These are phyloP conservation scores for Bathybates hornii DNA, from an alignment of 2,113 vertebrate genomes.

Conservation along the genomic window DNA sequence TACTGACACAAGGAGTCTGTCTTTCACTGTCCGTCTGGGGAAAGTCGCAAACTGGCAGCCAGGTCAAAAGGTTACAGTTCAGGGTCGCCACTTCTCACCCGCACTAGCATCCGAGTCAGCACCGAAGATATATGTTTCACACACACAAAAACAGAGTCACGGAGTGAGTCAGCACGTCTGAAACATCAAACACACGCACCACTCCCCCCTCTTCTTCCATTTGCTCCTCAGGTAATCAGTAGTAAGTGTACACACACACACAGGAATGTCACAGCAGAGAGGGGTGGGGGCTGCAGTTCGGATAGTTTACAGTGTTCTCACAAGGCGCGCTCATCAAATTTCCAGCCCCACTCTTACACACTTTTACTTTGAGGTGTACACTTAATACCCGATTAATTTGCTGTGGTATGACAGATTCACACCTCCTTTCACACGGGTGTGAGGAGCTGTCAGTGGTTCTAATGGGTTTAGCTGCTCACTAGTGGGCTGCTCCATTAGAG, in stretches of 20 bases:
- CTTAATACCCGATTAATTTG: slow-evolving; percentile 58
- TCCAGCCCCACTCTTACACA: slow-evolving; percentile 24
- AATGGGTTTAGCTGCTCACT: slow-evolving; percentile 50
- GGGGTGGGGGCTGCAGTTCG: slow-evolving; percentile 21
- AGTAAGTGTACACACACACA: slow-evolving; percentile 9
- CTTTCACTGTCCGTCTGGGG: slow-evolving; percentile 20
- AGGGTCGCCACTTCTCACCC: slow-evolving; percentile 39
- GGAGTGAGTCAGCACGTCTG: slow-evolving; percentile 13
- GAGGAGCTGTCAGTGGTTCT: slow-evolving; percentile 45
- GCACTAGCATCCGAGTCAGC: slow-evolving; percentile 34
- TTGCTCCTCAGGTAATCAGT: slow-evolving; percentile 52
- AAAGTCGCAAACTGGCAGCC: slow-evolving; percentile 29
- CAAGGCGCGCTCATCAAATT: slow-evolving; percentile 36
- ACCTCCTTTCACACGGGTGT: slow-evolving; percentile 30
- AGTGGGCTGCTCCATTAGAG: slow-evolving; percentile 16
- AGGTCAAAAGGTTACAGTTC: slow-evolving; percentile 48
- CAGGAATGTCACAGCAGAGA: slow-evolving; percentile 42
- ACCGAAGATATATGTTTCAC: slow-evolving; percentile 1
- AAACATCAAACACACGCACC: slow-evolving; percentile 53
- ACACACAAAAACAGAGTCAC: background rate
- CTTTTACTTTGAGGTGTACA: slow-evolving; percentile 32
- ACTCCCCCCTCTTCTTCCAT: background rate
- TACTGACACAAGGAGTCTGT: slow-evolving; percentile 46
- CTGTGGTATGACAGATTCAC: slow-evolving; percentile 45
- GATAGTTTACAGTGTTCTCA: slow-evolving; percentile 7